Percentiles rank a stretch among this genome's conserved stretches.
phyloP scores from a whole-genome alignment of 2,797 vertebrate species.

The Delichon dasypus region DNA sequence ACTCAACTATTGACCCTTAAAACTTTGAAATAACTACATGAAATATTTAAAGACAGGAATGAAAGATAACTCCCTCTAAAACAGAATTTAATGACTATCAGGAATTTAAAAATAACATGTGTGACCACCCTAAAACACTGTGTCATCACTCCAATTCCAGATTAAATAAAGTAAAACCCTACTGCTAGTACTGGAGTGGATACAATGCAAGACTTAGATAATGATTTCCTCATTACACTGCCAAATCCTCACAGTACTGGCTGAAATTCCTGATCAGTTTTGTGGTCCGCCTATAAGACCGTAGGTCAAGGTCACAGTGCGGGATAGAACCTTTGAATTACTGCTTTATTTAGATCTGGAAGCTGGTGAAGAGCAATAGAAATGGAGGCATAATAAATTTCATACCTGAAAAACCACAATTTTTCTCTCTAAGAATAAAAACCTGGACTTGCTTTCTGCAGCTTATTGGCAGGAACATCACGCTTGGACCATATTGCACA shows the following conservation, averaged over 20 bases:
- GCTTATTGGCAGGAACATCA: not conserved
- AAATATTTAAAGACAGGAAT: slow-evolving; percentile 22
- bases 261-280: not conserved
- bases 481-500: not conserved
- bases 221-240: not conserved
- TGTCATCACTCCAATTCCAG: not conserved
- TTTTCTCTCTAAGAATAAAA: not conserved
- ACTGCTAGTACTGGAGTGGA: not conserved
- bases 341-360: not conserved
- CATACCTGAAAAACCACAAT: not conserved
- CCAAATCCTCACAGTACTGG: not conserved
- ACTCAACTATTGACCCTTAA: slow-evolving; percentile 22
- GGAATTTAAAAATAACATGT: not conserved
- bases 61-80: not conserved
- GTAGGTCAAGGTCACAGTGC: not conserved
- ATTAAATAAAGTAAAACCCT: not conserved
- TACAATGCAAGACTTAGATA: not conserved
- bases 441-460: not conserved
- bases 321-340: not conserved
- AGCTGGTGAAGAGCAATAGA: not conserved
- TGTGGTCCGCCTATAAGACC: not conserved
- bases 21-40: slow-evolving; percentile 26
- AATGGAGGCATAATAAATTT: not conserved
- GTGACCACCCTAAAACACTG: not conserved
- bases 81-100: not conserved